Conservation (phyloP, 2,888 invertebrate species). For the Drosophila testacea region DNA sequence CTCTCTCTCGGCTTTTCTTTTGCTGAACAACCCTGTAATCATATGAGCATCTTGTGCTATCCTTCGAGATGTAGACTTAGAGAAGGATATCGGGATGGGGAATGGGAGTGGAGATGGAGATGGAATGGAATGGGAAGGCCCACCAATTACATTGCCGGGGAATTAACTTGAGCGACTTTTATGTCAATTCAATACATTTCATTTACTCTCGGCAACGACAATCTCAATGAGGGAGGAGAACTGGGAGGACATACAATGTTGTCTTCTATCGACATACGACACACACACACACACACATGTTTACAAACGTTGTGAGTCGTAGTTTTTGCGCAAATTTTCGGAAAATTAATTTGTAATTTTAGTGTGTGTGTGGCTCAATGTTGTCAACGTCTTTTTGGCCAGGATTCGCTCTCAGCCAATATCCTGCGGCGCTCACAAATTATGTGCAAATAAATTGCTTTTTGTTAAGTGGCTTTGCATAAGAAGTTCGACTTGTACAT, state of each 20-base stretch:
- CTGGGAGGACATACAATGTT: constrained; percentile 1
- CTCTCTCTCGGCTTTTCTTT: constrained; percentile 26
- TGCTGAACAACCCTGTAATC: constrained; percentile 59
- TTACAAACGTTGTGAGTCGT: constrained; percentile 46
- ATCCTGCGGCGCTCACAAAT: constrained; percentile 77
- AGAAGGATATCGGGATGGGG: neutral
- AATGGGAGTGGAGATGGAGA: neutral
- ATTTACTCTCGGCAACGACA: constrained; percentile 69
- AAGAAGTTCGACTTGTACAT: constrained; percentile 68
- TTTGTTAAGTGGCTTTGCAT: constrained; percentile 81
- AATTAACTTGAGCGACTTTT: constrained; percentile 81
- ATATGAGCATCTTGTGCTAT: constrained; percentile 47
- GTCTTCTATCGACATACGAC: constrained; percentile 11
- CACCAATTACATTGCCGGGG: constrained; percentile 76
- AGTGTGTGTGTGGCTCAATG: constrained; percentile 36
- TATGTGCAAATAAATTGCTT: constrained; percentile 81
- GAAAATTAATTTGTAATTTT: constrained; percentile 81
- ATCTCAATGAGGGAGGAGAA: constrained; percentile 7
- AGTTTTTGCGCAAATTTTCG: constrained; percentile 77
- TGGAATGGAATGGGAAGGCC: constrained; percentile 20
- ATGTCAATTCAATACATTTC: constrained; percentile 81
- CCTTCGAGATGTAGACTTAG: constrained; percentile 9
- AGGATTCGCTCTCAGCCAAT: constrained; percentile 53
- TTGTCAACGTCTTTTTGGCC: constrained; percentile 32
- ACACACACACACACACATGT: constrained; percentile 32